Base-by-base conservation (phyloP, 2,888 invertebrate genomes). In the Pediacus dermestoides region DNA sequence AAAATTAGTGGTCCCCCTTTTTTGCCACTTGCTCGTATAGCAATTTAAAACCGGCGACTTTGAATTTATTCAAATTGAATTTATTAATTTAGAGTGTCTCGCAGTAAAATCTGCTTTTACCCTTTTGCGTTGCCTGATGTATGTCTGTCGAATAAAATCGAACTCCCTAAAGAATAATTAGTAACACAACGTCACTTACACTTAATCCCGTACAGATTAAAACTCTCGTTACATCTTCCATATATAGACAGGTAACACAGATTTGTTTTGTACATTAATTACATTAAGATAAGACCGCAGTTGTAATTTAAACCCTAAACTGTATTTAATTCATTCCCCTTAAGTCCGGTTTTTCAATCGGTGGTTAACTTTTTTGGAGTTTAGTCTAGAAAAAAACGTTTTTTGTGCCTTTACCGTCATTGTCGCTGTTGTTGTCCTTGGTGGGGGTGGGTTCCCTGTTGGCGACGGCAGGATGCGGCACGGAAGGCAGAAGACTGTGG, bases 371-470 rank as follows among this genome's bases (percentile, higher is more conserved):
- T n/a, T n/a, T n/a, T n/a, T n/a, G n/a, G n/a, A n/a, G n/a, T n/a
- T n/a, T n/a, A n/a, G n/a, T n/a, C n/a, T n/a, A n/a, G n/a, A n/a
- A n/a, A n/a, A n/a, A n/a, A n/a, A n/a, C n/a, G n/a, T n/a, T n/a
- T n/a, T n/a, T n/a, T n/a, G n/a, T n/a, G n/a, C 10, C 23, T 10
- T 71, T 64, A 81, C 83, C 84, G 56, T 84, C 84, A 47, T 78
- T 79, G 48, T 84, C 84, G 44, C 78, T 79, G 46, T 74, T 74
- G 56, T 63, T 51, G 62, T 70, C 48, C 66, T 74, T 56, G 66
- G 72, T 74, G 58, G 57, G 77, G 65, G 70, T 76, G 63, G 25
- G 77, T 68, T 61, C 72, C 47, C 67, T 64, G 26, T 66, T 64
- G 2, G 70, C 52, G 59, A 66, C 59, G 6, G 68, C 55, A 1